Base-by-base conservation (phyloP, 1,140 invertebrate genomes). In the Adoxophyes honmai region DNA sequence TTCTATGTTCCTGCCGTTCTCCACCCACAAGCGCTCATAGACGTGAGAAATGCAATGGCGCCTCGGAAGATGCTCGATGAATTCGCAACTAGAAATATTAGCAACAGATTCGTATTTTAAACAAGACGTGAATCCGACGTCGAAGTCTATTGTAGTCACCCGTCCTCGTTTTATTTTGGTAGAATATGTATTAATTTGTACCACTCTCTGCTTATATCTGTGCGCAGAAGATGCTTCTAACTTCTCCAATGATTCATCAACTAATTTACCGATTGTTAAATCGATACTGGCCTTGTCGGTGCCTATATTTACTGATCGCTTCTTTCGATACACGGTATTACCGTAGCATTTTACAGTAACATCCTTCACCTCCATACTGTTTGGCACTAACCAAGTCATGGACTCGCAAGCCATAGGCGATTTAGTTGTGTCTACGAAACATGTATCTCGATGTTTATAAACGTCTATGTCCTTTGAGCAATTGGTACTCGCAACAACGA, bases 21-120 rank as follows among this genome's bases (percentile, higher is more conserved):
- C 77, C 1, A 91, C 4, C 93, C 93, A 94, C 1, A 92, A 85
- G 59, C 90, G 86, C 39, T 93, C 92, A 90, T 90, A 92, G 36
- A 93, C 75, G 9, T 78, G 78, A 1, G 93, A 78, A 1, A 88
- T 44, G 62, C 93, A 95, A 38, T 89, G 80, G 44, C 83, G 77
- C 51, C 64, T 70, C 6, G 76, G 75, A 16, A 82, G 63, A 62
- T 83, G 73, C 13, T 86, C 75, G 6, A 86, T 39, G 57, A 83
- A 78, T 28, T 80, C 64, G 58, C 88, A 90, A 51, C 59, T 72
- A 11, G 73, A 75, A 15, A 75, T 68, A 61, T 85, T 62, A 11
- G 78, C 68, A 4, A 81, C 62, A 60, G 62, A 72, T 52, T 88
- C 81, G 34, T 80, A 80, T 64, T 87, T 89, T 36, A 83, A 66